Base-by-base conservation (phyloP, 2,888 invertebrate genomes). In the Microchrysa polita region DNA sequence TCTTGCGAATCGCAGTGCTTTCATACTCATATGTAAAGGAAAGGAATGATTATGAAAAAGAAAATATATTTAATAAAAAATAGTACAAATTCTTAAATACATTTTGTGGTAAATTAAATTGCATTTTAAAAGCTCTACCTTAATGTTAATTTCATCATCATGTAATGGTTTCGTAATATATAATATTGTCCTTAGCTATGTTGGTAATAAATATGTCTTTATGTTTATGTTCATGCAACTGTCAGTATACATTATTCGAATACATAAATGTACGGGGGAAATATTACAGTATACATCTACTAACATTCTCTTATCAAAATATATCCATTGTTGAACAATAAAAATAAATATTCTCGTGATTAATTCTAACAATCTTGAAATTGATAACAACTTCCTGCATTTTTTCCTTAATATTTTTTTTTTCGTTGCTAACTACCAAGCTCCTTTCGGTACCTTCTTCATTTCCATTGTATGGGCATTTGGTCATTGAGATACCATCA, bases 401-500 rank as follows among this genome's bases (percentile, higher is more conserved):
- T 14, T 48, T 16, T 20, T 53, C 34, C 2, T 34, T 53, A 20
- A 9, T 69, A 23, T 40, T 34, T 69, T 5, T 34, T 40, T 34
- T 69, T 5, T 34, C n/a, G 10, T 42, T 65, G 14, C 23, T 14
- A 42, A 14, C 16, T 14, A 27, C 34, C n/a, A 48, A 7, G 20
- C 9, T 65, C 9, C 22, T 44, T 22, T 42, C 23, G 18, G 1
- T 22, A 48, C 16, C 55, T 16, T 55, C 18, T 23, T 67, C 9
- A 22, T 22, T 67, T 44, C 48, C 65, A 22, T 67, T 48, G 20
- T 27, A 4, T 53, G 9, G 18, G 27, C 67, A 67, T 67, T 74
- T 74, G 73, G 74, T 74, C 74, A 75, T 74, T 75, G 74, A 2
- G 72, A 72, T 18, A 61, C 69, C 74, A 75, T 74, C 74, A 75